Evolutionary conservation across 1,140 invertebrate species (phyloP), one percentile per base, ranked within the genome.

Genomic region (Akabosia matsudoensis): DNA sequence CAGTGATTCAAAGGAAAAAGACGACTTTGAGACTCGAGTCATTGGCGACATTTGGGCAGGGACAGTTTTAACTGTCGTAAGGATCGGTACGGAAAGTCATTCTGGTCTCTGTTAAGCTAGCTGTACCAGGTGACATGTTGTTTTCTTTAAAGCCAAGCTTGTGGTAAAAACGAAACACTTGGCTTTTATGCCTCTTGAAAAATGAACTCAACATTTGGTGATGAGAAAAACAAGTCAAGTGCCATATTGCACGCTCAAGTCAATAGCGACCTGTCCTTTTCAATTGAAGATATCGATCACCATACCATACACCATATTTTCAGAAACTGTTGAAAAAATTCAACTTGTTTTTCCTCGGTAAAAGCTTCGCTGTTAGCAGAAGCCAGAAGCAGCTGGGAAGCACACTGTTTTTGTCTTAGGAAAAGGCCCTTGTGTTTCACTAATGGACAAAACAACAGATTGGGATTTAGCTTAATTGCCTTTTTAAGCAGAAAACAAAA

Each of bases 161-260:
- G n/a, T n/a, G n/a, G n/a, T n/a, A n/a, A n/a, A n/a, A n/a, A n/a
- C n/a, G n/a, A n/a, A n/a, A n/a, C n/a, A n/a, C n/a, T n/a, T n/a
- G n/a, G n/a, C n/a, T n/a, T n/a, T n/a, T n/a, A n/a, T n/a, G n/a
- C n/a, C n/a, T n/a, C n/a, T n/a, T n/a, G n/a, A 61, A 24, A 61
- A 24, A 22, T 14, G 7, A 24, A 24, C 4, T 61, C 54, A 24
- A n/a, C 45, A 51, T 51, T n/a, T 51, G 10, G 54, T 10, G 54
- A 61, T 4, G 24, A 24, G 54, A 22, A 61, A 61, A 61, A 61
- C 54, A 61, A 61, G 54, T 61, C 54, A 61, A 61, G 54, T 14
- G 54, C 54, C 54, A 61, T 61, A 61, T 61, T 61, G 54, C 54
- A 61, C 54, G 54, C 54, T 16, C 54, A 22, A n/a, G n/a, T n/a